Percentiles rank a stretch among this genome's conserved stretches.
Conservation (phyloP, 2,113 vertebrate species). For the Syrrhaptes paradoxus region DNA sequence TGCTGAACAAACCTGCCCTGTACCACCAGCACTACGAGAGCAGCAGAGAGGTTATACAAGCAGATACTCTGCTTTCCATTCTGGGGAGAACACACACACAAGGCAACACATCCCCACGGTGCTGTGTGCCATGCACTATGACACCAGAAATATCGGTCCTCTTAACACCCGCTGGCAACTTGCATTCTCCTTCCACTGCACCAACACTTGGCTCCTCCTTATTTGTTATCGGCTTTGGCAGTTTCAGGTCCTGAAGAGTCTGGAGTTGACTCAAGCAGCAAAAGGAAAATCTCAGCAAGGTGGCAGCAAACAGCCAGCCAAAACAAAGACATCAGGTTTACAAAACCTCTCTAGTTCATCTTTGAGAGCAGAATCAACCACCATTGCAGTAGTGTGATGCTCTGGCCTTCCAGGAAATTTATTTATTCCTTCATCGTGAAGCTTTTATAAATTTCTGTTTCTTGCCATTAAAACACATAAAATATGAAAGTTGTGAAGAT, state of each 20-base stretch:
- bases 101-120: not conserved
- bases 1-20: not conserved
- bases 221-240: not conserved
- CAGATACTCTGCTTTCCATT: not conserved
- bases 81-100: not conserved
- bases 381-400: not conserved
- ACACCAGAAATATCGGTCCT: fast-evolving
- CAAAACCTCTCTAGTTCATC: not conserved
- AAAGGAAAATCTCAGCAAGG: slow-evolving; percentile 47
- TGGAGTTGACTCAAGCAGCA: not conserved
- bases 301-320: slow-evolving; percentile 56
- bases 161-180: not conserved
- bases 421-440: not conserved
- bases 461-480: not conserved
- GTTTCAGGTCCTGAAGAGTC: not conserved
- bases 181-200: not conserved
- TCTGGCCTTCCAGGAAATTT: not conserved
- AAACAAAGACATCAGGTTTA: not conserved
- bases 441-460: not conserved
- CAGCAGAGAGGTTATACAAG: not conserved
- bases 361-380: not conserved
- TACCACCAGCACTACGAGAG: not conserved
- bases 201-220: not conserved
- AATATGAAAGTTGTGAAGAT: not conserved
- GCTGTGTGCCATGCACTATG: fast-evolving